Base-by-base conservation (phyloP, 2,888 invertebrate species). In the Drosophila falleni region DNA sequence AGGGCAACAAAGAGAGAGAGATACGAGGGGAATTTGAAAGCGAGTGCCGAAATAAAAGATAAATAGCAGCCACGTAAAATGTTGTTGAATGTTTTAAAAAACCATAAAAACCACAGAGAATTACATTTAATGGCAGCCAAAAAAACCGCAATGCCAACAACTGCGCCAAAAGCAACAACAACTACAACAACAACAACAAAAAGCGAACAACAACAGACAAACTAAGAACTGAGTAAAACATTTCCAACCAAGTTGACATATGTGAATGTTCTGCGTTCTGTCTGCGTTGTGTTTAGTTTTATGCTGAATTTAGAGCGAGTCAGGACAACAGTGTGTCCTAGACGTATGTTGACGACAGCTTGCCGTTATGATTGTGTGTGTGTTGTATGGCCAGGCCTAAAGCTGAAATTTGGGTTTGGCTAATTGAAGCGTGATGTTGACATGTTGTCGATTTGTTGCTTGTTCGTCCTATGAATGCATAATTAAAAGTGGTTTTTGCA, bases 1-100 rank as follows among this genome's bases (percentile, higher is more conserved):
- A 5, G 15, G 31, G 8, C 6, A 16, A 19, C 1, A 35, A 8
- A 13, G 19, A 8, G 33, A 16, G 35, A 15, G 44, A 35, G 29
- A 10, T 13, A 16, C 23, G 37, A 55, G 51, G 39, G 37, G 8
- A 35, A 41, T n/a, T 41, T 39, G 49, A 68, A 64, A 73, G 79
- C 60, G 71, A 65, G 76, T 81, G 71, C 60, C 81, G 76, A 81
- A 89, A 87, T 83, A 87, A 89, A 89, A 89, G 86, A 87, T 87
- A 87, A 87, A 87, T 89, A 85, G 88, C 89, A 89, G 88, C 88
- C 89, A 87, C 89, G 86, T 87, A 89, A 87, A 87, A 87, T 86
- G 88, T 74, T 89, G 87, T 89, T 89, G 87, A 88, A 87, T 87
- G 87, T 87, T 87, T 87, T 87, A 87, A 87, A 86, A 89, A 87